Evolutionary conservation across 2,888 invertebrate species (phyloP), one percentile per base, ranked within the genome.

Genomic region (Dichetophora obliterata): DNA sequence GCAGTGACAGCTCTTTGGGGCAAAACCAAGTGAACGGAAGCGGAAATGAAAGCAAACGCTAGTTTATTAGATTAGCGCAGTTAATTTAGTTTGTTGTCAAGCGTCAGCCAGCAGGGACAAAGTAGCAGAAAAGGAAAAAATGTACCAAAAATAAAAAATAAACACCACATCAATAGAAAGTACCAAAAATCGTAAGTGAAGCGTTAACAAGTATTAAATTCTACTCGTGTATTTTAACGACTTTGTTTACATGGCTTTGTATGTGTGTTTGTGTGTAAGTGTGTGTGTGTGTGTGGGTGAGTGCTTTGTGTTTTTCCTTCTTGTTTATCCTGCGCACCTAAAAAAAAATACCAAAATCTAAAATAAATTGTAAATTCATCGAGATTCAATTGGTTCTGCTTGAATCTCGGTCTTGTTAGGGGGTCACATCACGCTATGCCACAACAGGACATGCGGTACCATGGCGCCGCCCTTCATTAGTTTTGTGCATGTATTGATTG

Each of bases 21-120:
- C 24, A 77, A 34, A 78, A 48, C 74, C 77, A 52, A 75, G 63
- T 48, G 70, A 63, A 9, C 71, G 72, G 63, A 24, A 57, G 63
- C 69, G 34, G 14, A 37, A 59, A 14, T n/a, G 34, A 2, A 77
- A 59, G 31, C 34, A 52, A 52, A 34, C 69, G 52, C 54, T 24
- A 70, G 31, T 24, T 70, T 27, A 70, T 70, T 70, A 70, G 69
- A 70, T 70, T 70, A 70, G 54, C 69, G 31, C 54, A 70, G 52
- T 52, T 70, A 70, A 70, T 70, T 66, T 43, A 37, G 43, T 22
- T 37, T 59, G 54, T 54, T 54, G 54, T 24, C 54, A 54, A 54
- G 54, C 54, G 2, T 19, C 54, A 54, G 54, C 54, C 59, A 59
- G 27, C 59, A 27, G 24, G 24, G 22, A 27, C 27, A 59, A 22